Percentiles rank a stretch among this genome's conserved stretches.
These are phyloP conservation scores for Rhadinocentrus ornatus DNA, from an alignment of 2,797 vertebrate species.

Conservation along the genomic window DNA sequence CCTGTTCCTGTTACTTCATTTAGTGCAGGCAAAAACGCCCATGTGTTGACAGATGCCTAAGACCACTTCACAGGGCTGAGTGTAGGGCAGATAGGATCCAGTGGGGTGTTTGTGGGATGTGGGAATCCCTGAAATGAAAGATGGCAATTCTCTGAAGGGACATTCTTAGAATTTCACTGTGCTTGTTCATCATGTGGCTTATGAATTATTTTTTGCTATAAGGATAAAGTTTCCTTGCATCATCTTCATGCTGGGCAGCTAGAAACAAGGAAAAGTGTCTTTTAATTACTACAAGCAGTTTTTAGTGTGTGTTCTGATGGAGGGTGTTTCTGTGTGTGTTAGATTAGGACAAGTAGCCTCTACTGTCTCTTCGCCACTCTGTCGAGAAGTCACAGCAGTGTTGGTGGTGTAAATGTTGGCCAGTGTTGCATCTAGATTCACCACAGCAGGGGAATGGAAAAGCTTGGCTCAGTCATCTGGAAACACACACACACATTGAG, in stretches of 20 bases:
- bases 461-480: slow-evolving; percentile 74
- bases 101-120: slow-evolving; percentile 7
- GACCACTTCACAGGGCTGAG: slow-evolving; percentile 26
- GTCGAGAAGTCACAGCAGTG: slow-evolving; percentile 24
- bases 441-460: slow-evolving; percentile 70
- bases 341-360: slow-evolving; percentile 15
- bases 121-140: slow-evolving; percentile 22
- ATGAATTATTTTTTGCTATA: background rate
- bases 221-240: slow-evolving; percentile 32
- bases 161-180: background rate
- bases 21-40: background rate
- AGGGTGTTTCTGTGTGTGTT: slow-evolving; percentile 37
- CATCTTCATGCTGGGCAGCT: slow-evolving; percentile 36
- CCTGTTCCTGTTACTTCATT: slow-evolving; percentile 46
- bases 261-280: slow-evolving; percentile 51
- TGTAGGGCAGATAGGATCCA: slow-evolving; percentile 14
- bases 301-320: slow-evolving; percentile 62
- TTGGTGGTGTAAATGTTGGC: slow-evolving; percentile 66
- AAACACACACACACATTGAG: slow-evolving; percentile 48
- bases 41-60: slow-evolving; percentile 45
- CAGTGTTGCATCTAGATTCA: slow-evolving; percentile 49
- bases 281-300: slow-evolving; percentile 66
- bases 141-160: slow-evolving; percentile 4
- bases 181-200: slow-evolving; percentile 10
- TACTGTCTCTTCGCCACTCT: slow-evolving; percentile 31